These are phyloP conservation scores for Falco biarmicus DNA, from an alignment of 2,797 vertebrate genomes.

Conservation along the genomic window DNA sequence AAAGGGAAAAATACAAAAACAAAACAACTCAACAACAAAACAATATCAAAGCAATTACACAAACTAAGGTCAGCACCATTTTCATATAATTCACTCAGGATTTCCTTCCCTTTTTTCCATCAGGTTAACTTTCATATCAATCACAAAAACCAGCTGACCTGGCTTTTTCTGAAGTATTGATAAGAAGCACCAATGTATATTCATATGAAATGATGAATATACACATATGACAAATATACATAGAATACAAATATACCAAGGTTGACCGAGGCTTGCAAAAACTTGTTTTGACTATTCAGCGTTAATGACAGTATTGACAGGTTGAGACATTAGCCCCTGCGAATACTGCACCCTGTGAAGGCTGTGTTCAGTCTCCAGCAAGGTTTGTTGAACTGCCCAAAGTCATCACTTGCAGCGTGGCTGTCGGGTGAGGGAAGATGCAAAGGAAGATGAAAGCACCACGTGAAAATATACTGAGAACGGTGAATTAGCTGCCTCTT, in stretches of 20 bases:
- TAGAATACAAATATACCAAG: background rate
- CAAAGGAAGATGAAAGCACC: background rate
- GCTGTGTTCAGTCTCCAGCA: background rate
- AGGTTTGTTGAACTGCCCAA: background rate
- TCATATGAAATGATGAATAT: background rate
- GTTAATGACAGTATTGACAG: background rate
- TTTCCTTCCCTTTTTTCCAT: background rate
- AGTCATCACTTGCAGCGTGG: background rate
- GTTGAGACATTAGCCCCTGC: background rate
- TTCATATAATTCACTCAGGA: background rate
- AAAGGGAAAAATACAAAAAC: background rate
- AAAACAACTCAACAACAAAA: background rate
- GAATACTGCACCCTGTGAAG: background rate
- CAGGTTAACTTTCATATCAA: rapidly evolving
- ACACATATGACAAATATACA: background rate
- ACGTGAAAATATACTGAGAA: background rate
- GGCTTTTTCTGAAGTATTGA: background rate
- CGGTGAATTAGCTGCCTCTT: background rate
- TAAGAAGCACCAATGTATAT: rapidly evolving
- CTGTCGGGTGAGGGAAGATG: background rate
- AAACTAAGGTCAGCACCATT: background rate
- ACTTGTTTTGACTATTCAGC: background rate
- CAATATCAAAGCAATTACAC: background rate
- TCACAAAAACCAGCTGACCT: background rate
- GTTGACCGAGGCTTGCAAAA: background rate